phyloP scores from a whole-genome alignment of 2,888 invertebrate species.

The Drosophila antonietae region DNA sequence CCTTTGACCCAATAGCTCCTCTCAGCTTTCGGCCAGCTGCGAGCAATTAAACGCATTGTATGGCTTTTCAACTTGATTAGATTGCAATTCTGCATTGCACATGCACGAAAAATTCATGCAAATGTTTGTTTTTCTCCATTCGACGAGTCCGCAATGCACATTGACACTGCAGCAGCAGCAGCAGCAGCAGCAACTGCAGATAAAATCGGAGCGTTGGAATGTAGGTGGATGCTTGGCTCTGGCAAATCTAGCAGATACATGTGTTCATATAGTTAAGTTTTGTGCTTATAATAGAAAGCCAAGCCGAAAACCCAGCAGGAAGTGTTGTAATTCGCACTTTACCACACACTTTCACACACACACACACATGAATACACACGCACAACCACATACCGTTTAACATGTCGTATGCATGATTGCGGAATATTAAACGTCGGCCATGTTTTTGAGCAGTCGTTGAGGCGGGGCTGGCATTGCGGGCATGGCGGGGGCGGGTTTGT shows the following conservation, averaged over 20 bases:
- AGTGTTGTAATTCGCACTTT: constrained; percentile 73
- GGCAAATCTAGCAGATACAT: constrained; percentile 13
- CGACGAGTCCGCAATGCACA: constrained; percentile 9
- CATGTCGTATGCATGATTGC: constrained; percentile 66
- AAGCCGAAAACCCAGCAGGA: constrained; percentile 43
- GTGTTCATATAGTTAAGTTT: constrained; percentile 12
- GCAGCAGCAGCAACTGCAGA: constrained; percentile 1
- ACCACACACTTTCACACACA: constrained; percentile 34
- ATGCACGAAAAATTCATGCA: constrained; percentile 33
- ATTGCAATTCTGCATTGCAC: constrained; percentile 46
- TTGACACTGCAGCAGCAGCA: constrained; percentile 9
- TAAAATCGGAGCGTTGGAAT: not conserved
- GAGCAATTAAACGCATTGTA: constrained; percentile 64
- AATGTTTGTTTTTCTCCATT: constrained; percentile 19
- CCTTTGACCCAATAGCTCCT: constrained; percentile 24
- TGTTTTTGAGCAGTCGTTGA: constrained; percentile 25
- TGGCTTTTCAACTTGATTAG: constrained; percentile 58
- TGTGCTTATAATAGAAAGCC: constrained; percentile 39
- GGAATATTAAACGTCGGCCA: constrained; percentile 40
- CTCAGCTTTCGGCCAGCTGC: constrained; percentile 32
- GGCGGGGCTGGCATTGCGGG: not conserved
- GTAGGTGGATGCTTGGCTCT: constrained; percentile 1
- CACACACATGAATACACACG: constrained; percentile 11
- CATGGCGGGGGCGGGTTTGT: not conserved
- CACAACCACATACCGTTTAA: constrained; percentile 45